Evolutionary conservation across 2,113 vertebrate genomes (phyloP), one percentile per base, ranked within the genome.

Genomic region (Anthoscopus minutus): DNA sequence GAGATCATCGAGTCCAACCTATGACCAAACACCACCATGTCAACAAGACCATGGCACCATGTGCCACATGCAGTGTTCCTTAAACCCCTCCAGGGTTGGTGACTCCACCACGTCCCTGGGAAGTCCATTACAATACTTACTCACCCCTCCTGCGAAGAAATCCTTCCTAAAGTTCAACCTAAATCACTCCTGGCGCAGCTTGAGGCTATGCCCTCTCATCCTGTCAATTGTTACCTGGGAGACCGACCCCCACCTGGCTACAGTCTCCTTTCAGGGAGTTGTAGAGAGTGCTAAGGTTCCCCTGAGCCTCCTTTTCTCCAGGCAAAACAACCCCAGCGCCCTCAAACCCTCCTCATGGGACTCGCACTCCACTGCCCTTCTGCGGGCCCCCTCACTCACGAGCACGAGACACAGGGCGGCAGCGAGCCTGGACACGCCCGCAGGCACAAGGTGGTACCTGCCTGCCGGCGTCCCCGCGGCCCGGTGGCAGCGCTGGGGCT

Each of bases 361-460:
- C 44, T 13, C 12, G 17, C 42, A 3, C 35, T 42, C 11, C 42
- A 37, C 1, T 37, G 44, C 42, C 58, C 33, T 6, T 23, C 60
- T 10, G 33, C 20, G 33, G 45, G 21, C 4, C 3, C 9, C 3
- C 11, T 9, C 3, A n/a, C 40, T 15, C 38, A 27, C 1, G 6
- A 14, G 4, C 8, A 1, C 0, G 17, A 12, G 10, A 9, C 44
- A 14, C 4, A 3, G 16, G 53, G 11, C 9, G 3, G 33, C 1
- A 25, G 40, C 13, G 2, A 22, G 42, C 17, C 35, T 0, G 57
- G 10, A 4, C 74, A 31, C 28, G 16, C 38, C 31, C 7, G 37
- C 37, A 44, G 48, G 30, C 58, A 0, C 5, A 2, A 3, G 48
- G 33, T 0, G 54, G 33, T 4, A 10, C 54, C 31, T 3, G 61